Evolutionary conservation across 2,113 vertebrate genomes (phyloP).

Genomic region (Pungitius pungitius): DNA sequence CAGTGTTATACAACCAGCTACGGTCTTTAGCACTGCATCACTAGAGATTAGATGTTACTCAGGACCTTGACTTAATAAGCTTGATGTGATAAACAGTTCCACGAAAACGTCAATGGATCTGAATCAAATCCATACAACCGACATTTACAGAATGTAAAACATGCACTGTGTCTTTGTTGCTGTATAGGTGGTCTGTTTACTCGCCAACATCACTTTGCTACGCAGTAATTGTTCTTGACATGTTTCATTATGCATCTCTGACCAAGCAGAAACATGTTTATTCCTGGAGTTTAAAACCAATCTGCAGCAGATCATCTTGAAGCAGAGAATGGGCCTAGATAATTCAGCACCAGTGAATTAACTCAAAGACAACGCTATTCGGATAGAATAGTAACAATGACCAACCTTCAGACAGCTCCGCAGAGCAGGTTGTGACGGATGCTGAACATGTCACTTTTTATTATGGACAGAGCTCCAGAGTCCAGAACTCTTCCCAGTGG

Average conservation of each 20-base stretch:
- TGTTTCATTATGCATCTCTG: neutral
- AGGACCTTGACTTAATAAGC: slow-evolving; percentile 7
- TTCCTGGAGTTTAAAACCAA: neutral
- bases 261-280: neutral
- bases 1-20: slow-evolving; percentile 19
- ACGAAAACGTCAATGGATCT: neutral
- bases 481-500: slow-evolving; percentile 35
- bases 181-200: neutral
- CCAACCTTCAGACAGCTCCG: slow-evolving; percentile 41
- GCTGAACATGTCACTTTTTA: slow-evolving; percentile 66
- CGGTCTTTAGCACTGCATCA: neutral
- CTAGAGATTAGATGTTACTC: slow-evolving; percentile 9
- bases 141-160: neutral
- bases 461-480: slow-evolving; percentile 43
- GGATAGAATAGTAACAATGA: slow-evolving; percentile 10
- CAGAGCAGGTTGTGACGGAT: slow-evolving; percentile 33
- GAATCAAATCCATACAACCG: neutral
- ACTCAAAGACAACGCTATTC: neutral
- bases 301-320: neutral
- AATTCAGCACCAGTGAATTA: slow-evolving; percentile 12
- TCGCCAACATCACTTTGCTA: neutral
- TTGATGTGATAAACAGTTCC: slow-evolving; percentile 2
- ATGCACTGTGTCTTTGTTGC: too few species aligned
- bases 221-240: neutral
- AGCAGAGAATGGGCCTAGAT: neutral